A percentile compares a stretch with the other conserved stretches of the same genome.
Conservation (phyloP, 2,797 vertebrate genomes). For the Propithecus deckenii region DNA sequence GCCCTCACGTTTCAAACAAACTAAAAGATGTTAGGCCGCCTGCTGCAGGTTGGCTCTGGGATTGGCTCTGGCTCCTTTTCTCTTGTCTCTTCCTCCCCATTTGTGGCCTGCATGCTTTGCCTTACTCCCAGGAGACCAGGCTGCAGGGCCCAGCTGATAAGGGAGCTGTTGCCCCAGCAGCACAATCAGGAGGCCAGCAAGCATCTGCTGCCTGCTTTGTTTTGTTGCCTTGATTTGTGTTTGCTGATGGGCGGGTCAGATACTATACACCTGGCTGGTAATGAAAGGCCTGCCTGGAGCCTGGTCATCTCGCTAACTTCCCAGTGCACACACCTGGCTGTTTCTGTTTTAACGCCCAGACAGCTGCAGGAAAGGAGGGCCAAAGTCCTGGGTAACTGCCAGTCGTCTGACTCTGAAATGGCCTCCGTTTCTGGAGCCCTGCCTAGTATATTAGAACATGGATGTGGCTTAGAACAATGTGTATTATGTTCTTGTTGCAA, state of each 20-base stretch:
- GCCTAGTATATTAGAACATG: constrained; percentile 60
- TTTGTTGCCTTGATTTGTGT: constrained; percentile 7
- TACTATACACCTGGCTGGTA: neutral
- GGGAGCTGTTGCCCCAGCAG: neutral
- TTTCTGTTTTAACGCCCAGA: neutral
- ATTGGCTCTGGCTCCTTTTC: neutral
- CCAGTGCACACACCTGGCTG: neutral
- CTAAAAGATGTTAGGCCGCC: neutral
- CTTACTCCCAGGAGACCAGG: neutral
- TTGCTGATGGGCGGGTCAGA: constrained; percentile 57
- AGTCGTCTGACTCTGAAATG: constrained; percentile 72
- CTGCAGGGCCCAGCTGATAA: constrained; percentile 34
- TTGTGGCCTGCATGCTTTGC: neutral
- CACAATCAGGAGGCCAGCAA: neutral
- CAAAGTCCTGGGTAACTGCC: constrained; percentile 74
- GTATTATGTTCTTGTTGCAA: constrained; percentile 51
- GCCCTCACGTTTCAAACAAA: neutral
- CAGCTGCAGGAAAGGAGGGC: constrained; percentile 52
- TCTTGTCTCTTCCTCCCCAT: neutral
- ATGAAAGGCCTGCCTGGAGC: neutral
- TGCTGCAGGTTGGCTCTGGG: neutral
- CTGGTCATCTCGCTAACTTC: neutral
- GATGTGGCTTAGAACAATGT: constrained; percentile 65
- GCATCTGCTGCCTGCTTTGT: constrained; percentile 16
- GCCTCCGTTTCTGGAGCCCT: constrained; percentile 66